A percentile compares a stretch with the other conserved stretches of the same genome.
phyloP scores from a whole-genome alignment of 2,888 invertebrate species.

The Drosophila crucigera region DNA sequence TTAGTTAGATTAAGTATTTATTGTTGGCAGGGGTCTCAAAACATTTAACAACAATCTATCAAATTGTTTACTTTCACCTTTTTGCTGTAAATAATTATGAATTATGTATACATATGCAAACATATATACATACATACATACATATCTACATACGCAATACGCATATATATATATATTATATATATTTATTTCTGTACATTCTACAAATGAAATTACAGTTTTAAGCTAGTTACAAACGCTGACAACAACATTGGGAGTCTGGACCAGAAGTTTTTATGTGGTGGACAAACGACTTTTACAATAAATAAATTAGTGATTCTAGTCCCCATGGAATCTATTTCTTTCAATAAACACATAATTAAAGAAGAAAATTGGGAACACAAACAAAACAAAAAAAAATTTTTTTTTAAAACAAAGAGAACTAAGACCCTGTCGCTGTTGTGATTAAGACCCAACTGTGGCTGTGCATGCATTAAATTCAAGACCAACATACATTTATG shows the following conservation, averaged over 20 bases:
- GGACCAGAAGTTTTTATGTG: constrained; percentile 16
- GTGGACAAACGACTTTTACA: constrained; percentile 26
- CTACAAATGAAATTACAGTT: constrained; percentile 38
- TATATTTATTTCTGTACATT: constrained; percentile 26
- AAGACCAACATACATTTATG: neutral
- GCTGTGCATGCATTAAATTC: neutral
- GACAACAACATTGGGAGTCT: constrained; percentile 22
- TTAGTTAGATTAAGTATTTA: constrained; percentile 36
- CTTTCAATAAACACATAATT: constrained; percentile 2
- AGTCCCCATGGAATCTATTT: constrained; percentile 17
- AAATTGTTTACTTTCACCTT: constrained; percentile 83
- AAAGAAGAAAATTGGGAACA: constrained; percentile 1
- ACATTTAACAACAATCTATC: constrained; percentile 77
- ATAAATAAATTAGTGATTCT: constrained; percentile 23
- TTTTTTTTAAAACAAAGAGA: neutral
- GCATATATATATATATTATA: constrained; percentile 17
- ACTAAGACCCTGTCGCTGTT: constrained; percentile 3
- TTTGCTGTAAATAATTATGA: constrained; percentile 67
- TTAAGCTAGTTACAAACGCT: constrained; percentile 48
- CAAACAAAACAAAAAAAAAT: constrained; percentile 1
- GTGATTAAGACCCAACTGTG: constrained; percentile 3
- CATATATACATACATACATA: constrained; percentile 40
- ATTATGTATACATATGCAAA: constrained; percentile 50
- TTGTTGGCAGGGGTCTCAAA: constrained; percentile 44
- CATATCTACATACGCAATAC: constrained; percentile 20